Evolutionary conservation across 2,113 vertebrate species (phyloP).

Genomic region (Chaenocephalus aceratus): DNA sequence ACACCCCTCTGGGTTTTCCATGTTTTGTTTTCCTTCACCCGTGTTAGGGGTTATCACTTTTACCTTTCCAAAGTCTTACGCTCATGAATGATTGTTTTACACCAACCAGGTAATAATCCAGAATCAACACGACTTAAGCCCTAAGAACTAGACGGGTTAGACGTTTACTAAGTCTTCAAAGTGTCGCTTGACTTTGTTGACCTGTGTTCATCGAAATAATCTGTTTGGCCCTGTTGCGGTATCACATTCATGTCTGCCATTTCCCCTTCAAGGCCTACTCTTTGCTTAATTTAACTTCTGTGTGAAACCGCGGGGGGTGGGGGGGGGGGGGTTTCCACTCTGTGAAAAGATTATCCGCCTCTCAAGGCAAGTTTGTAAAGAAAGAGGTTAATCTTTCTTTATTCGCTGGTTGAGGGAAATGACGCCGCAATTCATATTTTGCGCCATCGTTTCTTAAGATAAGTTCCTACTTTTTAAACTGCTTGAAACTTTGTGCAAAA

Average conservation of each 20-base stretch:
- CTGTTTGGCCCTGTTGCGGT: neutral
- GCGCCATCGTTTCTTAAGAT: neutral
- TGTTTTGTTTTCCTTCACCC: neutral
- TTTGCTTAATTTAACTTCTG: conserved; percentile 12
- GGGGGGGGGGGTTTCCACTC: conserved; percentile 40
- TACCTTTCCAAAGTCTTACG: too few relatives aligned
- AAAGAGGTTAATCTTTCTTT: neutral
- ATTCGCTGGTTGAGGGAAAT: neutral
- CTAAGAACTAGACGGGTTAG: neutral
- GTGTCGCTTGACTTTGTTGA: neutral
- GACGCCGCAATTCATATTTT: too few relatives aligned
- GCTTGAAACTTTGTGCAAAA: neutral
- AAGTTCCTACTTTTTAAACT: neutral
- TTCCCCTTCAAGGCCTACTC: conserved; percentile 24
- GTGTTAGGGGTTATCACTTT: too few relatives aligned
- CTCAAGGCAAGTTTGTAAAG: neutral
- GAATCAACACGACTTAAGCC: too few relatives aligned
- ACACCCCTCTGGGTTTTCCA: conserved; percentile 27
- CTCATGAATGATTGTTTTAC: too few relatives aligned
- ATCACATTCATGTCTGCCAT: neutral
- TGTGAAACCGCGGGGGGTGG: conserved; percentile 35
- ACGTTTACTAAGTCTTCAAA: neutral
- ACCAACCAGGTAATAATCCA: too few relatives aligned
- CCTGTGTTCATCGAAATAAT: neutral
- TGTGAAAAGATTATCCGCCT: neutral